A percentile compares a stretch with the other conserved stretches of the same genome.
These are phyloP conservation scores for Pharmacophagus antenor DNA, from an alignment of 2,888 invertebrate species.

Conservation along the genomic window DNA sequence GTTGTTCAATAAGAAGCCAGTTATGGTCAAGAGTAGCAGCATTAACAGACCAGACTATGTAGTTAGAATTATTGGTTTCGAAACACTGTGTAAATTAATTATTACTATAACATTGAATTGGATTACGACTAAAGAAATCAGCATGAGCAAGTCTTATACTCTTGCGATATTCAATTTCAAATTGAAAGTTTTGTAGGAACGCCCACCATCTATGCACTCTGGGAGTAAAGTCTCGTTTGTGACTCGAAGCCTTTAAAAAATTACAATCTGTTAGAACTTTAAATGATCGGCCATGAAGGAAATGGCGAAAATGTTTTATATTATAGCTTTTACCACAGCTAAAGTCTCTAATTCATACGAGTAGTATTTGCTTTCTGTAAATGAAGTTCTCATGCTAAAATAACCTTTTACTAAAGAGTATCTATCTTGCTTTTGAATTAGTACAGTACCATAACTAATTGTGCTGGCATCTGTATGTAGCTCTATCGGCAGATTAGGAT, in stretches of 20 bases:
- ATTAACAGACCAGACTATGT: no score
- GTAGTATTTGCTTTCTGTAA: slow-evolving; percentile 33
- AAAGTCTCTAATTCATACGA: slow-evolving; percentile 38
- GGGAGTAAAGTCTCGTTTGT: slow-evolving; percentile 38
- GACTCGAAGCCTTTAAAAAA: slow-evolving; percentile 37
- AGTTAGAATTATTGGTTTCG: no score
- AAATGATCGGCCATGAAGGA: slow-evolving; percentile 34
- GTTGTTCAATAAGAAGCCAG: neutral
- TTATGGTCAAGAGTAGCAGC: no score
- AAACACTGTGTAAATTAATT: no score
- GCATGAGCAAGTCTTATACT: neutral
- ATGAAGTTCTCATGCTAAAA: slow-evolving; percentile 30
- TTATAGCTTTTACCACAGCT: slow-evolving; percentile 36
- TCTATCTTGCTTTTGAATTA: slow-evolving; percentile 30
- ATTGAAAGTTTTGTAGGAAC: neutral
- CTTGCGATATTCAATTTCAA: neutral
- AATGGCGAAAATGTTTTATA: slow-evolving; percentile 39
- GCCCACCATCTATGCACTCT: slow-evolving; percentile 40
- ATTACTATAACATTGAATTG: no score
- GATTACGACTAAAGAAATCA: neutral
- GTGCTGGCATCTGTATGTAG: slow-evolving; percentile 36
- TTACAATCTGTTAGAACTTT: slow-evolving; percentile 37
- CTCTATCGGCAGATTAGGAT: slow-evolving; percentile 32
- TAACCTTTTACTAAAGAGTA: slow-evolving; percentile 32
- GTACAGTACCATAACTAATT: slow-evolving; percentile 33